phyloP scores from a whole-genome alignment of 2,113 vertebrate genomes.

The Azemiops feae region DNA sequence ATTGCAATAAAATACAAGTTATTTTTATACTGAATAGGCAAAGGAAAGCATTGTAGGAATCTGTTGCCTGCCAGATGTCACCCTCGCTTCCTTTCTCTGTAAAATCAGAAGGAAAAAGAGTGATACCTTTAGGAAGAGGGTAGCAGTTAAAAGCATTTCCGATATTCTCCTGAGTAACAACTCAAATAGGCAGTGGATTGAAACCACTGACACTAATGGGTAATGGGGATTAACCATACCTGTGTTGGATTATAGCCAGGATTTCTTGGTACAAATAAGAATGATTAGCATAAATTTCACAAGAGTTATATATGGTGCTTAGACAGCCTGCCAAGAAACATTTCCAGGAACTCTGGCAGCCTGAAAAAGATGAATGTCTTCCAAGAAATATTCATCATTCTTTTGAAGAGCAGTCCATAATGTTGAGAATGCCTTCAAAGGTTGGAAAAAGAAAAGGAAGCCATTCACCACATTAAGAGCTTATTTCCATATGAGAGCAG shows the following conservation, averaged over 20 bases:
- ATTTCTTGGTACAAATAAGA: constrained; percentile 9
- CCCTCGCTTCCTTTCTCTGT: neutral
- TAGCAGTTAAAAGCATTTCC: neutral
- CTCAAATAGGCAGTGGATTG: neutral
- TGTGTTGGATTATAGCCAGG: neutral
- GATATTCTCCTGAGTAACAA: neutral
- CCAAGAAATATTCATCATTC: constrained; percentile 3
- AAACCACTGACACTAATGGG: neutral
- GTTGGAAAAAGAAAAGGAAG: neutral
- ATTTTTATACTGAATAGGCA: neutral
- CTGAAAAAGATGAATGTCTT: neutral
- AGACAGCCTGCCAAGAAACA: neutral
- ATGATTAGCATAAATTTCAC: neutral
- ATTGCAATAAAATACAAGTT: neutral
- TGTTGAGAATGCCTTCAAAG: neutral
- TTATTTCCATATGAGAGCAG: constrained; percentile 28
- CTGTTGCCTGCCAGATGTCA: neutral
- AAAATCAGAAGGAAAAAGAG: neutral
- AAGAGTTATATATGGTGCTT: neutral
- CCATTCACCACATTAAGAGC: constrained; percentile 5
- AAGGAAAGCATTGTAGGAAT: neutral
- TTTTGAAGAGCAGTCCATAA: neutral
- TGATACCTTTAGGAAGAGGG: neutral
- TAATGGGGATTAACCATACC: neutral
- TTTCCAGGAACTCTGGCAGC: neutral